Evolutionary conservation across 2,888 invertebrate genomes (phyloP).

Genomic region (Sinhomidia bicolor): DNA sequence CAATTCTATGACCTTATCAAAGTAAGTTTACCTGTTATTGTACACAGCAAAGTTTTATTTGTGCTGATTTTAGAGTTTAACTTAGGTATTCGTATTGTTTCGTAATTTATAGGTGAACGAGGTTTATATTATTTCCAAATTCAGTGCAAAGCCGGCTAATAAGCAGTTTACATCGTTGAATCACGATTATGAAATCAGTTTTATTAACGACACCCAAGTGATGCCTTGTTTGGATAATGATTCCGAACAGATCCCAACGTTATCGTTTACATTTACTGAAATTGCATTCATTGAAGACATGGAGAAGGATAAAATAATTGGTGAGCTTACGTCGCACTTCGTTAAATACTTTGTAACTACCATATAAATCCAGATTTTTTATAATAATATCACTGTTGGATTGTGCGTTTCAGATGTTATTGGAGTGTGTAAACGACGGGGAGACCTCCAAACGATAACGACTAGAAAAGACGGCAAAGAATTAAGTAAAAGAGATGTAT

Average conservation of each 20-base stretch:
- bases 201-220: slow-evolving; percentile 88
- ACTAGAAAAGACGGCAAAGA: slow-evolving; percentile 90
- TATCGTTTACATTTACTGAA: slow-evolving; percentile 89
- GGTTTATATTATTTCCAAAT: slow-evolving; percentile 93
- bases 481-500: slow-evolving; percentile 93
- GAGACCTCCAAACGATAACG: slow-evolving; percentile 88
- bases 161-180: slow-evolving; percentile 91
- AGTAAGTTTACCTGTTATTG: slow-evolving; percentile 82
- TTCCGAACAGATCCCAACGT: slow-evolving; percentile 86
- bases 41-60: no score
- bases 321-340: slow-evolving; percentile 83
- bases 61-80: no score
- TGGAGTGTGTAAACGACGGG: slow-evolving; percentile 90
- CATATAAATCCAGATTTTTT: no score
- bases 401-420: slow-evolving; percentile 87
- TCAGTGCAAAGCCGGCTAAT: slow-evolving; percentile 95
- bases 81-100: no score
- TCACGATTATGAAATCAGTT: slow-evolving; percentile 98
- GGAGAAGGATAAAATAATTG: slow-evolving; percentile 87
- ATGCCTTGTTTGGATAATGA: slow-evolving; percentile 83
- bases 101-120: slow-evolving; percentile 86
- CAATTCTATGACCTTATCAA: slow-evolving; percentile 94
- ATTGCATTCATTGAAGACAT: slow-evolving; percentile 88
- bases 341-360: no score
- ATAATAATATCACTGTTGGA: no score